Conservation (phyloP, 2,888 invertebrate genomes). For the Labia minor region DNA sequence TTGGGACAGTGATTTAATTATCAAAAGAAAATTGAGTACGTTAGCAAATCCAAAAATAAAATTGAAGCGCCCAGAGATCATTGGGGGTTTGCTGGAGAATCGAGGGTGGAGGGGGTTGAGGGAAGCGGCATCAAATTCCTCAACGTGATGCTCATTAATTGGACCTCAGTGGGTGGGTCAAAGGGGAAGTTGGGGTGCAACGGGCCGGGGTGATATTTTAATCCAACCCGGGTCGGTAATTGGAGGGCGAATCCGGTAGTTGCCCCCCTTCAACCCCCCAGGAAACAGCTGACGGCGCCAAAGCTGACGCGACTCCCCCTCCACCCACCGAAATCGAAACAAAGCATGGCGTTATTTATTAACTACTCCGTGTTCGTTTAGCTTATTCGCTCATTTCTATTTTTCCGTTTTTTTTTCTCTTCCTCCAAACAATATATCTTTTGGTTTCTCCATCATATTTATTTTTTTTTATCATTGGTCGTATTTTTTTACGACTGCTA, state of each 20-base stretch:
- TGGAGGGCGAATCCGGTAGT: slow-evolving; percentile 7
- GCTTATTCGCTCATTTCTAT: not conserved
- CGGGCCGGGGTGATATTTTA: not conserved
- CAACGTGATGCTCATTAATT: not conserved
- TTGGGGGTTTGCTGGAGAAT: too few relatives aligned
- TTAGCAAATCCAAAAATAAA: too few relatives aligned
- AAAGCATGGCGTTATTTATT: slow-evolving; percentile 5
- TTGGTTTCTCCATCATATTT: not conserved
- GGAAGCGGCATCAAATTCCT: not conserved
- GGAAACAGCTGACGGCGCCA: slow-evolving; percentile 13
- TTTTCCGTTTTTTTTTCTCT: not conserved
- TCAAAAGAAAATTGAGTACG: too few relatives aligned
- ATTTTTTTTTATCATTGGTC: too few relatives aligned
- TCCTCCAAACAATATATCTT: not conserved
- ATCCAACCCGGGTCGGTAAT: not conserved
- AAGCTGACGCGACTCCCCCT: not conserved
- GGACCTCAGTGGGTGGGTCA: not conserved
- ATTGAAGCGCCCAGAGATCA: too few relatives aligned
- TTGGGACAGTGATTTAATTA: too few relatives aligned
- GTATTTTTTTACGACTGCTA: too few relatives aligned
- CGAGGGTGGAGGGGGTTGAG: too few relatives aligned
- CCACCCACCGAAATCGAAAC: not conserved
- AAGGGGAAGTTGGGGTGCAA: not conserved
- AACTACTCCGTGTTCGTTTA: slow-evolving; percentile 4
- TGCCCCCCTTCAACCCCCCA: not conserved